Evolutionary conservation across 2,888 invertebrate genomes (phyloP).

Genomic region (Dryobotodes eremita): DNA sequence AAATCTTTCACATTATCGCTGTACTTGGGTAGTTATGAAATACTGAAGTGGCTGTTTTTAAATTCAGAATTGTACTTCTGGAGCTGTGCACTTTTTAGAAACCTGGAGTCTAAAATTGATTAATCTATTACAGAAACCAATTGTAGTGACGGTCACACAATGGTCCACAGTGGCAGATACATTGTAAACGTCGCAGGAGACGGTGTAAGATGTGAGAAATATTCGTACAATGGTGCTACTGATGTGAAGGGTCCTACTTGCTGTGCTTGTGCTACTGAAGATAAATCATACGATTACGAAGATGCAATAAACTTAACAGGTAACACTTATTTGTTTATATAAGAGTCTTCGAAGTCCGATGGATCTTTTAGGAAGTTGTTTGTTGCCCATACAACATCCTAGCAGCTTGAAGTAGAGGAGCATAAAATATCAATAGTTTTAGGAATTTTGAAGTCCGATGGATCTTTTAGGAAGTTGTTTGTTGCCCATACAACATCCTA

Average conservation of each 20-base stretch:
- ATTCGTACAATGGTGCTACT: not conserved
- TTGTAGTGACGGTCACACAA: not conserved
- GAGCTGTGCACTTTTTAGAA: too few species aligned
- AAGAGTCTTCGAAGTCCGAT: not conserved
- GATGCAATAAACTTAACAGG: conserved; percentile 76
- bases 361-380: too few species aligned
- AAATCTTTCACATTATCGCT: too few species aligned
- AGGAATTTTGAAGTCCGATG: not conserved
- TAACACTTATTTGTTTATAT: conserved; percentile 35
- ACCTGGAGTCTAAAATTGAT: not conserved
- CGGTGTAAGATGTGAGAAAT: conserved; percentile 11
- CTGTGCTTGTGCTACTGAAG: not conserved
- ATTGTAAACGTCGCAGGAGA: conserved; percentile 18
- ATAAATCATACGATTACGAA: conserved; percentile 68
- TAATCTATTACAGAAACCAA: conserved; percentile 4
- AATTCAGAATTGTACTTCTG: not conserved
- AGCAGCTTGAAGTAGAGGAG: not conserved
- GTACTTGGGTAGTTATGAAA: not conserved
- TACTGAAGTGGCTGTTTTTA: not conserved
- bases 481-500: not conserved
- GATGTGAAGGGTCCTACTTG: not conserved
- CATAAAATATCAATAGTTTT: not conserved
- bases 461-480: too few species aligned
- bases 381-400: not conserved
- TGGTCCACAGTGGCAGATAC: conserved; percentile 27